Evolutionary conservation across 2,888 invertebrate species (phyloP).

Genomic region (Coleophora deauratella): DNA sequence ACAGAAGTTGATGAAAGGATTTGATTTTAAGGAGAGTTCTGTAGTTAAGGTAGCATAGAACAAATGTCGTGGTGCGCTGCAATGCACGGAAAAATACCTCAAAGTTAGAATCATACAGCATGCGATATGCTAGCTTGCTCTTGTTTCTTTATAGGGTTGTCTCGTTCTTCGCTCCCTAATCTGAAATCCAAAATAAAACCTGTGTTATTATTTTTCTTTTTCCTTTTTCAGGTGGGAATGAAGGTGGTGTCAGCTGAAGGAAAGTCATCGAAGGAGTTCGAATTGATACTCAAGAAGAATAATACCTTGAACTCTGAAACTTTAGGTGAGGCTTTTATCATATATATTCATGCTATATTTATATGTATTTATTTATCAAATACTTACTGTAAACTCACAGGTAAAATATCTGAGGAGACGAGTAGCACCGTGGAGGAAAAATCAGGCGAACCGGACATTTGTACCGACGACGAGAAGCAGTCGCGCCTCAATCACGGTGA

Average conservation of each 20-base stretch:
- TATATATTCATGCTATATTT: conserved; percentile 16
- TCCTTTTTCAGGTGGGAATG: conserved; percentile 60
- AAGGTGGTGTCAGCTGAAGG: conserved; percentile 58
- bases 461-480: conserved; percentile 64
- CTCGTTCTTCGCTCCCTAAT: no score
- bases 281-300: conserved; percentile 61
- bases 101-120: no score
- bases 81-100: no score
- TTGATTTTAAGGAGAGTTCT: no score
- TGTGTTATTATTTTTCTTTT: no score
- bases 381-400: conserved; percentile 27
- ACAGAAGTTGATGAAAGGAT: no score
- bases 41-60: no score
- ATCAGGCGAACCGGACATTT: conserved; percentile 38
- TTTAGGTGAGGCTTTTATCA: conserved; percentile 33
- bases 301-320: conserved; percentile 48
- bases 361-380: conserved; percentile 7
- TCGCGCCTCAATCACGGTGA: conserved; percentile 59
- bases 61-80: no score
- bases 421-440: conserved; percentile 49
- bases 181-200: no score
- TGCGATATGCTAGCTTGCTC: no score
- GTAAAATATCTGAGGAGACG: conserved; percentile 51
- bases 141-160: no score
- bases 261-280: conserved; percentile 62